Evolutionary conservation across 2,797 vertebrate genomes (phyloP).

Genomic region (Podarcis lilfordi): DNA sequence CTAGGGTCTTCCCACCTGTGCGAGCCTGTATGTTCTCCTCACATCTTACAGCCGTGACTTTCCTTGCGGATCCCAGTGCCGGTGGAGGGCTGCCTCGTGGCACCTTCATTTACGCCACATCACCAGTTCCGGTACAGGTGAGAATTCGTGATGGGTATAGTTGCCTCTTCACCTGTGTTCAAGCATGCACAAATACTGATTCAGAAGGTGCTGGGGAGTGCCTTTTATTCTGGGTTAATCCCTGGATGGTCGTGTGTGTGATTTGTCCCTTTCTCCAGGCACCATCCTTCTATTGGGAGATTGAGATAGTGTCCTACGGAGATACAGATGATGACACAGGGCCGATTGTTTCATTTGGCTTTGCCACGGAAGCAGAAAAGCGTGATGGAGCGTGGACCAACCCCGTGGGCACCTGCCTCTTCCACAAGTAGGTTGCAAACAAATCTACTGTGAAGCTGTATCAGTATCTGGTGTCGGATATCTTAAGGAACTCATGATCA

Average conservation of each 20-base stretch:
- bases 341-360: conserved; percentile 97
- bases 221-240: neutral
- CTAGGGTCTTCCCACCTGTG: conserved; percentile 94
- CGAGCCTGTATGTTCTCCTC: conserved; percentile 98
- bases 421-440: conserved; percentile 92
- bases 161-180: rapidly evolving
- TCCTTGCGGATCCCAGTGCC: conserved; percentile 96
- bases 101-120: conserved; percentile 97
- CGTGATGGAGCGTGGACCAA: conserved; percentile 98
- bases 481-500: no score
- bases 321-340: conserved; percentile 98
- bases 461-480: rapidly evolving
- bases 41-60: conserved; percentile 94
- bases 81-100: conserved; percentile 95
- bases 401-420: conserved; percentile 98
- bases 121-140: conserved; percentile 94
- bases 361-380: conserved; percentile 97
- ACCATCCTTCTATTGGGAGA: conserved; percentile 99
- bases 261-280: conserved; percentile 78
- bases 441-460: rapidly evolving
- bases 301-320: conserved; percentile 97
- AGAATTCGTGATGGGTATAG: neutral
- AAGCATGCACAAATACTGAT: rapidly evolving
- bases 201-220: neutral
- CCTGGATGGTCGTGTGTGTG: neutral